phyloP scores from a whole-genome alignment of 2,113 vertebrate species.

The Upupa epops region DNA sequence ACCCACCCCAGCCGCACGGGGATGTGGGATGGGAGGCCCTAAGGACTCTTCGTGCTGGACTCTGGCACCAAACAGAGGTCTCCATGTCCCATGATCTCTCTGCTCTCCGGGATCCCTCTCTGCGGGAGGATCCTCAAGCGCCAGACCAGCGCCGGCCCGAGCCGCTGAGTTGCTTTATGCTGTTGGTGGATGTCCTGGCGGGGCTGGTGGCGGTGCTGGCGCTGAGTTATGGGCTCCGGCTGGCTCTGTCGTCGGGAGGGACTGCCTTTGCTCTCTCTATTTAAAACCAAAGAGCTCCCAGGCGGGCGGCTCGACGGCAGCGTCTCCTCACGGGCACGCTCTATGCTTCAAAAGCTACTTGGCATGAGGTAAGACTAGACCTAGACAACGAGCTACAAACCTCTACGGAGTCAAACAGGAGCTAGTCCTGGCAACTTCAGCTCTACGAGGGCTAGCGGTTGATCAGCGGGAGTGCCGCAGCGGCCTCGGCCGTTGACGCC shows the following conservation, averaged over 20 bases:
- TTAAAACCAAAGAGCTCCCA: background rate
- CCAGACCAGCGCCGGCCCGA: too few relatives aligned
- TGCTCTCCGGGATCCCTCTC: background rate
- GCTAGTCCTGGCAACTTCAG: background rate
- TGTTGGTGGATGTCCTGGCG: background rate
- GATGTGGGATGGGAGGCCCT: background rate
- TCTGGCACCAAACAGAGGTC: too few relatives aligned
- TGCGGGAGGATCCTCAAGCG: too few relatives aligned
- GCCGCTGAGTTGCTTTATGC: background rate
- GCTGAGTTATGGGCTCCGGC: background rate
- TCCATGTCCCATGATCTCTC: too few relatives aligned
- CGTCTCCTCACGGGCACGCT: background rate
- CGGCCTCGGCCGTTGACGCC: background rate
- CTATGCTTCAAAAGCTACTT: conserved; percentile 30
- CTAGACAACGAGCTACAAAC: conserved; percentile 1
- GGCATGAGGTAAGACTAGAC: conserved; percentile 51
- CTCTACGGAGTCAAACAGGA: conserved; percentile 1
- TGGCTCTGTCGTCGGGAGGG: background rate
- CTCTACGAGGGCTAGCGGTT: background rate
- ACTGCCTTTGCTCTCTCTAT: background rate
- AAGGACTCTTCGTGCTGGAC: background rate
- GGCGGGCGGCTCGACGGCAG: background rate
- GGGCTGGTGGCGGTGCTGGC: too few relatives aligned
- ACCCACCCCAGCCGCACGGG: too few relatives aligned
- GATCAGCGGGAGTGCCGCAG: background rate